phyloP scores from a whole-genome alignment of 2,113 vertebrate species.

The Bubalus kerabau region DNA sequence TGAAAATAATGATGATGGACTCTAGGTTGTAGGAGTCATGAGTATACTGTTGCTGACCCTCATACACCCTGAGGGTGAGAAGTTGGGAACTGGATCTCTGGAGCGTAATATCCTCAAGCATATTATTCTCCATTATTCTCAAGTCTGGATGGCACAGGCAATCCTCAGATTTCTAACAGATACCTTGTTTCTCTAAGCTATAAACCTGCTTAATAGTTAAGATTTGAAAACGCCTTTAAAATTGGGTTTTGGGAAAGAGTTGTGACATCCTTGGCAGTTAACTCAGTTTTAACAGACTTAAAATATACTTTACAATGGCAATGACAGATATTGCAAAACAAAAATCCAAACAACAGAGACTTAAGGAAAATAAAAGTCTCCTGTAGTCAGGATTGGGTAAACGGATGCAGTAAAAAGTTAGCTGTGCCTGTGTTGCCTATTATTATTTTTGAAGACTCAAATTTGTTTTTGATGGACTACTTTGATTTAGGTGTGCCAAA shows the following conservation, averaged over 20 bases:
- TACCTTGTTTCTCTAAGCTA: background rate
- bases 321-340: background rate
- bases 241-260: background rate
- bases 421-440: background rate
- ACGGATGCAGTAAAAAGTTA: background rate
- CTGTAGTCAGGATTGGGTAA: background rate
- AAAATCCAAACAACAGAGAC: background rate
- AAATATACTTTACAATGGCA: background rate
- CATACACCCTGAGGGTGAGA: background rate
- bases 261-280: background rate
- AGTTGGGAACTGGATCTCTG: background rate
- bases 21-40: background rate
- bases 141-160: background rate
- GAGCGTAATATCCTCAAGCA: background rate
- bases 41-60: background rate
- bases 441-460: background rate
- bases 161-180: background rate
- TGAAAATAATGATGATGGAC: background rate
- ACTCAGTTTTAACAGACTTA: background rate
- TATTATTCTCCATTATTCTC: background rate
- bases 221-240: background rate
- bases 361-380: background rate
- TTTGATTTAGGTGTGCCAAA: background rate
- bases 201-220: background rate
- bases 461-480: background rate